Evolutionary conservation across 2,888 invertebrate species (phyloP).

Genomic region (Monopis laevigella): DNA sequence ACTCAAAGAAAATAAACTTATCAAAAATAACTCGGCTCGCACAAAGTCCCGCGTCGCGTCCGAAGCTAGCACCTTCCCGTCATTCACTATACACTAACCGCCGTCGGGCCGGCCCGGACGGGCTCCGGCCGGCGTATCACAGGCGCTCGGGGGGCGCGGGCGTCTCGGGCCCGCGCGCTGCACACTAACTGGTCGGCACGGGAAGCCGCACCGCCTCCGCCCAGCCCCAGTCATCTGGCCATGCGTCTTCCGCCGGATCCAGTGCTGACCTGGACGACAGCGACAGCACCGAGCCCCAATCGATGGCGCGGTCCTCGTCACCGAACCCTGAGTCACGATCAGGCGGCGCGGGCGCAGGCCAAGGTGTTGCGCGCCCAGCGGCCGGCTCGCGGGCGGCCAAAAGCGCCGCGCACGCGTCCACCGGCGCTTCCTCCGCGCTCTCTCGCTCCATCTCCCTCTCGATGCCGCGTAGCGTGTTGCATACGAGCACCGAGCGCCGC

Average conservation of each 20-base stretch:
- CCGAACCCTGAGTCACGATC: constrained; percentile 82
- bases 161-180: constrained; percentile 56
- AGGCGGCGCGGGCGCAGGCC: constrained; percentile 63
- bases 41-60: constrained; percentile 63
- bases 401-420: constrained; percentile 60
- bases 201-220: constrained; percentile 77
- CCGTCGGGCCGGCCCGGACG: constrained; percentile 45
- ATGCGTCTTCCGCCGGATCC: constrained; percentile 84
- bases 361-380: constrained; percentile 75
- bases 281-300: constrained; percentile 91
- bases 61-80: constrained; percentile 67
- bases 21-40: constrained; percentile 67
- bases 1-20: constrained; percentile 64
- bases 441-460: constrained; percentile 88
- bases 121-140: constrained; percentile 46
- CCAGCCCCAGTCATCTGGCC: constrained; percentile 71
- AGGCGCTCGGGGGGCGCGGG: constrained; percentile 48
- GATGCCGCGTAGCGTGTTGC: constrained; percentile 89
- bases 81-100: constrained; percentile 63
- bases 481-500: constrained; percentile 90
- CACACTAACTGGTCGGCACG: constrained; percentile 74
- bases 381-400: constrained; percentile 64
- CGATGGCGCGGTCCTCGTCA: constrained; percentile 84
- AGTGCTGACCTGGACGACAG: constrained; percentile 87
- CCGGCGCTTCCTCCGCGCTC: constrained; percentile 65